Evolutionary conservation across 2,888 invertebrate genomes (phyloP), one percentile per base, ranked within the genome.

Genomic region (Micropterix aruncella): DNA sequence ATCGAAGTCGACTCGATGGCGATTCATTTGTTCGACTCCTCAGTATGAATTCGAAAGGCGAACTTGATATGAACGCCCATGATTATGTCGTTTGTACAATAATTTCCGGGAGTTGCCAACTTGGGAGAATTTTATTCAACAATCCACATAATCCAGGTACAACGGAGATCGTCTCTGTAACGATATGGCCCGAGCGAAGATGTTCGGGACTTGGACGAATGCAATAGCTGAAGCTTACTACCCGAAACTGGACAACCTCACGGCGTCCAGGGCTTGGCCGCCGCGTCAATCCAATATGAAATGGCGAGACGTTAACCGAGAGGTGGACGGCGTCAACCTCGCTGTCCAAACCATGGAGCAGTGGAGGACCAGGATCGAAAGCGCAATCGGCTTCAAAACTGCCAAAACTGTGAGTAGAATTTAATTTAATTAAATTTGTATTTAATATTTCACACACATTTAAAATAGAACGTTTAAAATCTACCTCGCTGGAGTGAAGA

Each of bases 211-310:
- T 59, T 77, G 80, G 60, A 73, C 78, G 7, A 79, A 78, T 3
- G 76, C 81, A 0, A 79, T 89, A 42, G 63, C 70, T 0, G 87
- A 89, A 57, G 88, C 80, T 0, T 90, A 90, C 57, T 90, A 82
- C 63, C 83, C 88, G 0, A 90, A 89, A 63, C 63, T 90, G 37
- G 80, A 87, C 60, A 82, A 82, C 48, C 60, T 79, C 52, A 79
- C 75, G 1, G 70, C 75, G 37, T 80, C 83, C 44, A 75, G 86
- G 17, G 75, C 80, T 0, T 88, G 82, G 76, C 83, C 87, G 0
- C 74, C 83, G 1, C 74, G 88, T 19, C 74, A 77, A 15, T 63
- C 73, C 15, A 74, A 75, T 49, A 73, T 79, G 55, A 47, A 53
- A 2, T 66, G 84, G 48, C 63, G 70, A 49, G 80, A 87, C 60